A percentile compares a stretch with the other conserved stretches of the same genome.
phyloP scores from a whole-genome alignment of 2,113 vertebrate species.

The Anseranas semipalmata region DNA sequence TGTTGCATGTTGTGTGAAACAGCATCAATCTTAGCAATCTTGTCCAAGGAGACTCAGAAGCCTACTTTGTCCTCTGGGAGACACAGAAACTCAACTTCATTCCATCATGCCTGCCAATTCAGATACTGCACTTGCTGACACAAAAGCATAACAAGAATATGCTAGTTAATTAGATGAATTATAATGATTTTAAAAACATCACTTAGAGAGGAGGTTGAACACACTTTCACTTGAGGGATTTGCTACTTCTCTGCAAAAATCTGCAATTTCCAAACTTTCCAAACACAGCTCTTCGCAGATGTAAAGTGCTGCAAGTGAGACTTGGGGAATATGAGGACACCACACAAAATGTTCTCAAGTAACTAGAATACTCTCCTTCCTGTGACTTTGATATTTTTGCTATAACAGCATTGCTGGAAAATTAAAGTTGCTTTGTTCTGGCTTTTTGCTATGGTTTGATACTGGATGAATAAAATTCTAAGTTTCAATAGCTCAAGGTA shows the following conservation, averaged over 20 bases:
- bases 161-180: conserved; percentile 16
- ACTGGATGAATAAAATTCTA: not conserved
- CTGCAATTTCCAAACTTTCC: not conserved
- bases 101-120: not conserved
- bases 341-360: not conserved
- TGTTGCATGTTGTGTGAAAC: not conserved
- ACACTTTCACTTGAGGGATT: not conserved
- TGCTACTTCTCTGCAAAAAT: not conserved
- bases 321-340: not conserved
- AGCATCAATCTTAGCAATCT: not conserved
- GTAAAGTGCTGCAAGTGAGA: not conserved
- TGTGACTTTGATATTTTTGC: not conserved
- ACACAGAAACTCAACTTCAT: not conserved
- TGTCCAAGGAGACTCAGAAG: not conserved
- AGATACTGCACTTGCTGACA: not conserved
- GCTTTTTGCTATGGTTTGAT: not conserved
- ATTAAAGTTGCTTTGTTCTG: conserved; percentile 11
- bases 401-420: not conserved
- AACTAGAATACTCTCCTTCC: not conserved
- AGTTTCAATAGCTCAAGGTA: not conserved
- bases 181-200: conserved; percentile 1
- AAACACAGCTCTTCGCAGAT: not conserved
- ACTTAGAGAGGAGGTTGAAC: not conserved
- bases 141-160: not conserved
- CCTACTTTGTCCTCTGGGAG: not conserved